A percentile compares a stretch with the other conserved stretches of the same genome.
Evolutionary conservation across 2,113 vertebrate genomes (phyloP).

Genomic region (Macrotis lagotis): DNA sequence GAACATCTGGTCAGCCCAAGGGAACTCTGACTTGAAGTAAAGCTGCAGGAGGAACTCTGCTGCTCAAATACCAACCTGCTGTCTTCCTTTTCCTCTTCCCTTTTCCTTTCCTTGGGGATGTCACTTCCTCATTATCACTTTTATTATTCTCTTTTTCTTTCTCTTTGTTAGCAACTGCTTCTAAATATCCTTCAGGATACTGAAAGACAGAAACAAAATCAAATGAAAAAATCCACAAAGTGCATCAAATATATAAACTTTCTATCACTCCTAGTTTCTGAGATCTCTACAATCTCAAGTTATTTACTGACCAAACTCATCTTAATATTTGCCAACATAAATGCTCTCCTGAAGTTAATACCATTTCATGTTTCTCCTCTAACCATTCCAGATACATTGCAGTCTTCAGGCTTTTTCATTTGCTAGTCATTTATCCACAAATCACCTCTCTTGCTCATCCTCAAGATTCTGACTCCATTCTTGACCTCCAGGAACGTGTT

Average conservation of each 20-base stretch:
- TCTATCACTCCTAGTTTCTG: not conserved
- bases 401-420: not conserved
- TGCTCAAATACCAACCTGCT: constrained; percentile 77
- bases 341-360: not conserved
- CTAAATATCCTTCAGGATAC: constrained; percentile 97
- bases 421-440: not conserved
- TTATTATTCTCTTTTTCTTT: constrained; percentile 93
- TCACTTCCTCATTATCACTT: constrained; percentile 75
- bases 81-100: constrained; percentile 93
- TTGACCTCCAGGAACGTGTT: not conserved
- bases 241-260: not conserved
- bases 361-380: not conserved
- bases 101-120: constrained; percentile 85
- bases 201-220: constrained; percentile 47
- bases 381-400: not conserved
- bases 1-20: not conserved
- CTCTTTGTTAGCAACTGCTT: constrained; percentile 89
- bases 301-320: not conserved
- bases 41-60: too few species aligned
- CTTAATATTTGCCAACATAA: not conserved
- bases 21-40: constrained; percentile 34
- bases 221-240: not conserved
- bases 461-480: not conserved
- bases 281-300: not conserved
- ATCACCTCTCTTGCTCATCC: not conserved